These are phyloP conservation scores for Thaumatotibia leucotreta DNA, from an alignment of 1,140 invertebrate genomes.

Conservation along the genomic window DNA sequence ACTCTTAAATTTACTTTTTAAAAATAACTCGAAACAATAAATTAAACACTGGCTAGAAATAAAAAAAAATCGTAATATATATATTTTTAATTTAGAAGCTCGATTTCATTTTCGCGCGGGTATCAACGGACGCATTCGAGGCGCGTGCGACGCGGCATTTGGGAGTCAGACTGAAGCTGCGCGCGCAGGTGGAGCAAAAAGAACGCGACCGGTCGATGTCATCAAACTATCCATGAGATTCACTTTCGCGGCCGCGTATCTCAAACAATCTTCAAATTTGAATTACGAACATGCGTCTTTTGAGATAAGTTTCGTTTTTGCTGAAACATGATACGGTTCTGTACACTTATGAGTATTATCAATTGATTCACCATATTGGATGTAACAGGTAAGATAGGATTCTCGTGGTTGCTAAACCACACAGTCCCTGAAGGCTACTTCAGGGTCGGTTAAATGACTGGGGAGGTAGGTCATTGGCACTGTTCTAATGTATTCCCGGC, in stretches of 20 bases:
- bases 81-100: conserved; percentile 50
- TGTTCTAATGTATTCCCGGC: neutral
- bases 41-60: conserved; percentile 18
- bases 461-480: neutral
- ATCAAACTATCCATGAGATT: conserved; percentile 5
- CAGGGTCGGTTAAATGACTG: neutral
- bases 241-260: neutral
- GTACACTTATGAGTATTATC: neutral
- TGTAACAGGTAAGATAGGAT: neutral
- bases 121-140: conserved; percentile 34
- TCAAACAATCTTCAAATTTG: neutral
- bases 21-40: conserved; percentile 18
- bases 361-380: neutral
- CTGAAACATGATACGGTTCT: neutral
- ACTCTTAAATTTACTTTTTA: conserved; percentile 22
- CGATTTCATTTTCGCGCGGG: conserved; percentile 60
- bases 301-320: neutral
- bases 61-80: conserved; percentile 17
- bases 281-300: neutral
- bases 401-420: neutral
- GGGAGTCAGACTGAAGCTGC: conserved; percentile 56
- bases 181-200: conserved; percentile 50
- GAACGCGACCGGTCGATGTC: conserved; percentile 45
- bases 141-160: conserved; percentile 58
- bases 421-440: too few relatives aligned